A percentile compares a stretch with the other conserved stretches of the same genome.
Conservation (phyloP, 2,888 invertebrate genomes). For the Trissolcus brochymenae region DNA sequence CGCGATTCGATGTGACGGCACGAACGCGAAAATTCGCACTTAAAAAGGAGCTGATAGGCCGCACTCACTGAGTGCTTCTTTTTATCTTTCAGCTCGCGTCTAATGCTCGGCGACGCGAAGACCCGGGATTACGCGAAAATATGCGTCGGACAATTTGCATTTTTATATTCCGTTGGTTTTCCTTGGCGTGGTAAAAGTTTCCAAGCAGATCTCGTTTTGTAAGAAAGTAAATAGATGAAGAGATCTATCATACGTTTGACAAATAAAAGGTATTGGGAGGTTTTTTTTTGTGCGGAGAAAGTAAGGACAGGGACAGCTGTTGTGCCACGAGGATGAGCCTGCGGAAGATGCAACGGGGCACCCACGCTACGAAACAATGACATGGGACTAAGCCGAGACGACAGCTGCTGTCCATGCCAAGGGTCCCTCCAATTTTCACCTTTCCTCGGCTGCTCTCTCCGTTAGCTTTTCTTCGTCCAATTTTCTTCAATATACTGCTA, state of each 20-base stretch:
- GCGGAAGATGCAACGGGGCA: conserved; percentile 58
- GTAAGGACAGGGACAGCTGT: conserved; percentile 27
- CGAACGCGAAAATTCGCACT: conserved; percentile 26
- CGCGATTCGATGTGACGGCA: conserved; percentile 29
- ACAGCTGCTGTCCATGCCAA: conserved; percentile 29
- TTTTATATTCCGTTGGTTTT: conserved; percentile 4
- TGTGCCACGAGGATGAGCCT: conserved; percentile 41
- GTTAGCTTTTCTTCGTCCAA: not conserved
- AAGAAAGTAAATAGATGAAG: no score
- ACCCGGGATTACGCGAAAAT: conserved; percentile 19
- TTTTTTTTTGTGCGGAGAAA: no score
- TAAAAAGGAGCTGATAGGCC: conserved; percentile 12
- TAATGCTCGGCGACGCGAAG: conserved; percentile 26
- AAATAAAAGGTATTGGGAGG: not conserved
- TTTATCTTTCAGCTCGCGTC: conserved; percentile 30
- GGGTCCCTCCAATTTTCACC: conserved; percentile 11
- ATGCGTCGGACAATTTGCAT: conserved; percentile 15
- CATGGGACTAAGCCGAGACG: conserved; percentile 40
- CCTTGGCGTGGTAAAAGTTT: no score
- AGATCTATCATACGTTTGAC: no score
- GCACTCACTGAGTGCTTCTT: conserved; percentile 32
- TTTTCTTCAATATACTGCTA: not conserved
- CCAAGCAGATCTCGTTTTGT: no score
- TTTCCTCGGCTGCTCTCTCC: not conserved
- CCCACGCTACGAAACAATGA: conserved; percentile 62